A percentile compares a stretch with the other conserved stretches of the same genome.
phyloP scores from a whole-genome alignment of 2,888 invertebrate species.

The Meghimatium bilineatum region DNA sequence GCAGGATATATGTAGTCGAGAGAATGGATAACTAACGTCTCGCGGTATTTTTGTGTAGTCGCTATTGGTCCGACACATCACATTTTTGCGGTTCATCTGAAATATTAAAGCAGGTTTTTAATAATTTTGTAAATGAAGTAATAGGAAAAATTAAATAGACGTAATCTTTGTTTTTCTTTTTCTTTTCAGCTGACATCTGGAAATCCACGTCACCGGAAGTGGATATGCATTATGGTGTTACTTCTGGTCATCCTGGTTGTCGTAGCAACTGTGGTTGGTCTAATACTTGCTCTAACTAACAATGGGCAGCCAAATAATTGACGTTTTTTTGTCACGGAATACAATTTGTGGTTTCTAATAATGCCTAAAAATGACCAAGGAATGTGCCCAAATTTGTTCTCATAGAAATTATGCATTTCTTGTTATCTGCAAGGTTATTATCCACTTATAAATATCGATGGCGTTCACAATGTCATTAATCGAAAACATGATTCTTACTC shows the following conservation, averaged over 20 bases:
- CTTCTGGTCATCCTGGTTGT: background rate
- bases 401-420: background rate
- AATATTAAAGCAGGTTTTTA: too few relatives aligned
- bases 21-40: too few relatives aligned
- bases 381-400: background rate
- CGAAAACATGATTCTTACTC: too few relatives aligned
- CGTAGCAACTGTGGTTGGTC: background rate
- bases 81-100: too few relatives aligned
- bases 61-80: too few relatives aligned
- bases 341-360: background rate
- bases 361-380: background rate
- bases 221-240: constrained; percentile 23
- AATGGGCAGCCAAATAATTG: background rate
- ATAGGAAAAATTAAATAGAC: too few relatives aligned
- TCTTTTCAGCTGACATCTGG: constrained; percentile 1
- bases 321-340: background rate
- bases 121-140: too few relatives aligned
- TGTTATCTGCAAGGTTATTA: too few relatives aligned
- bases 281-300: background rate
- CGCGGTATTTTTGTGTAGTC: too few relatives aligned
- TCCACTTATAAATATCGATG: too few relatives aligned
- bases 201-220: constrained; percentile 26
- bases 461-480: too few relatives aligned
- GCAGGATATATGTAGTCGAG: too few relatives aligned
- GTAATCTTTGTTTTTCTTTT: background rate